Base-by-base conservation (phyloP, 2,888 invertebrate species). In the Allophyes oxyacanthae region DNA sequence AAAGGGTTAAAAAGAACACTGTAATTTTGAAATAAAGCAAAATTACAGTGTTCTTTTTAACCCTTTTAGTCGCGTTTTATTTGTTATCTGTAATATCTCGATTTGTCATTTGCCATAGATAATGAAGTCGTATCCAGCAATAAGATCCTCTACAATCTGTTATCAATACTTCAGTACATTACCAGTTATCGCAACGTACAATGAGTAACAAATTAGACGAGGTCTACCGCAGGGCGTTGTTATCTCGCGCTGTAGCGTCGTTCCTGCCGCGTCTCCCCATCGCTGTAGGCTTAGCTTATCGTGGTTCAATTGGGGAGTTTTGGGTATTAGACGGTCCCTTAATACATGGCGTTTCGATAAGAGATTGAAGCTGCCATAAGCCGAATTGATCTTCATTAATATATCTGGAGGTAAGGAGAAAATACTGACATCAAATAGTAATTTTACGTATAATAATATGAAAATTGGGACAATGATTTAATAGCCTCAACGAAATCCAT, bases 121-220 rank as follows among this genome's bases (percentile, higher is more conserved):
- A 9, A 32, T 2, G 34, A 13, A 34, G 48, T 30, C 70, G 8
- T 32, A 51, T 70, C 70, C 46, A 70, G 65, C 50, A 52, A 75
- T 57, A 58, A 49, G 30, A 34, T 71, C 59, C 45, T 75, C 53
- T 42, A 51, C 55, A 69, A 71, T 70, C 65, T 71, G 70, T 76
- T 79, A 81, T 79, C 79, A 71, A 61, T 75, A 51, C 70, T 68
- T 68, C 64, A 64, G 66, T 72, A 77, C 77, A 82, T 84, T 83
- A 83, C 79, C 73, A 82, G 82, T 84, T 90, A 90, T 90, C 87
- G 81, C 77, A 71, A 80, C 78, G 72, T 77, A 82, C 86, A 87
- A 88, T 88, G 86, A 86, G 87, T 87, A 86, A 90, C 90, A 89
- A 90, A 90, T 89, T 86, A 89, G 83, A 82, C 75, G 79, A 81